Evolutionary conservation across 2,888 invertebrate genomes (phyloP), one percentile per base, ranked within the genome.

Genomic region (Ganaspis brasiliensis): DNA sequence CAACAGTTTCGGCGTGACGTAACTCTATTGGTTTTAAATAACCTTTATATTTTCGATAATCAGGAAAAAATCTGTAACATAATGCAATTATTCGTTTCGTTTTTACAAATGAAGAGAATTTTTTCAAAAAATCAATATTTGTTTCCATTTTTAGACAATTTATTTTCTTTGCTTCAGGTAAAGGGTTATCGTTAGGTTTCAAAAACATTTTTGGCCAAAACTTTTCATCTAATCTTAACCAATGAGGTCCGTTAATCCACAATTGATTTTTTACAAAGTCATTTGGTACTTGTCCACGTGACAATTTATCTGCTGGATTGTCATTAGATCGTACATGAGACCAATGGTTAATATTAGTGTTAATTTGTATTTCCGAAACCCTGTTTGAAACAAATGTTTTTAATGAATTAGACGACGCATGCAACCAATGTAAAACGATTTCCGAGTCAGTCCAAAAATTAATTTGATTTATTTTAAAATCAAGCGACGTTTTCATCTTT

Each of bases 361-460:
- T 55, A 1, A 21, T 57, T 59, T 49, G 61, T 14, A 84, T 81
- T 59, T 84, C 78, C 8, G 77, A 40, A 52, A 85, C 80, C 10
- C 82, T 24, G 56, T 84, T 80, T 2, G 81, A 80, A 0, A 86
- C 83, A 49, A 83, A 86, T 1, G 81, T 81, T 35, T 82, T 80
- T 73, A 81, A 80, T n/a, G 21, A 73, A 55, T 57, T 73, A 5
- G 81, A 63, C 19, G 73, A 40, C 0, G 78, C 74, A 5, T 26
- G 24, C 24, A 86, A 73, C 84, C 85, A 86, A n/a, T 72, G 52
- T 21, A 87, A 72, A 8, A 79, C 82, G 3, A 85, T 83, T 0
- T 74, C 79, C 0, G 84, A 84, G 61, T 87, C 85, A 14, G 80
- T 81, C 79, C 84, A 85, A 70, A 82, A 80, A 61, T 70, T 24